Conservation (phyloP, 2,113 vertebrate genomes). For the Theristicus caerulescens region DNA sequence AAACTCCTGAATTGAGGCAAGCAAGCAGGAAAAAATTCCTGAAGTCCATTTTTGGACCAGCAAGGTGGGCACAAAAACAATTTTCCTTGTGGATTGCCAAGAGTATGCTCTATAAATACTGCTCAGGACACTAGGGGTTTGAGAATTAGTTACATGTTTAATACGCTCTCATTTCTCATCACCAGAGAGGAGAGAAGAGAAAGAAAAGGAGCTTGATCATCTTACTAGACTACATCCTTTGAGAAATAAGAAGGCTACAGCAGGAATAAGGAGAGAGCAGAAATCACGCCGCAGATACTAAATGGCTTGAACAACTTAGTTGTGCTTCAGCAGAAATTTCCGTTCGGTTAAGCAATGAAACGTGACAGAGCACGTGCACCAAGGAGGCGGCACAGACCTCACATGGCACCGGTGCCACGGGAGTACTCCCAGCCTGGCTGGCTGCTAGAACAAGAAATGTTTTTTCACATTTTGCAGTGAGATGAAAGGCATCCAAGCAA, state of each 20-base stretch:
- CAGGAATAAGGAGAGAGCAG: neutral
- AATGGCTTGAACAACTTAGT: neutral
- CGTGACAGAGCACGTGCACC: neutral
- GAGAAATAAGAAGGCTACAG: slow-evolving; percentile 6
- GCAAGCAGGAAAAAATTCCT: neutral
- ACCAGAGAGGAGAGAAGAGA: neutral
- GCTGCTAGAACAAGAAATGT: neutral
- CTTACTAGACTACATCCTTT: neutral
- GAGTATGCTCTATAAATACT: slow-evolving; percentile 1
- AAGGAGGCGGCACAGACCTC: neutral
- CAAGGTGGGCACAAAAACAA: neutral
- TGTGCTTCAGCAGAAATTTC: neutral
- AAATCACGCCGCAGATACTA: neutral
- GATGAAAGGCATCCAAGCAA: neutral
- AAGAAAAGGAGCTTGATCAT: neutral
- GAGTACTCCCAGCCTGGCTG: neutral
- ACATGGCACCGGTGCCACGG: neutral
- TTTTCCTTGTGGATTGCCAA: neutral
- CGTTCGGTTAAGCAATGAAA: neutral
- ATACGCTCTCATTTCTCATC: neutral
- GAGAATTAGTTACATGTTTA: slow-evolving; percentile 37
- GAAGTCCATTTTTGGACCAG: neutral
- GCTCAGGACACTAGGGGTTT: neutral
- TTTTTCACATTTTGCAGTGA: neutral
- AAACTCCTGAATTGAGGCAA: neutral